These are phyloP conservation scores for Itoplectis maculator DNA, from an alignment of 2,888 invertebrate species.

Conservation along the genomic window DNA sequence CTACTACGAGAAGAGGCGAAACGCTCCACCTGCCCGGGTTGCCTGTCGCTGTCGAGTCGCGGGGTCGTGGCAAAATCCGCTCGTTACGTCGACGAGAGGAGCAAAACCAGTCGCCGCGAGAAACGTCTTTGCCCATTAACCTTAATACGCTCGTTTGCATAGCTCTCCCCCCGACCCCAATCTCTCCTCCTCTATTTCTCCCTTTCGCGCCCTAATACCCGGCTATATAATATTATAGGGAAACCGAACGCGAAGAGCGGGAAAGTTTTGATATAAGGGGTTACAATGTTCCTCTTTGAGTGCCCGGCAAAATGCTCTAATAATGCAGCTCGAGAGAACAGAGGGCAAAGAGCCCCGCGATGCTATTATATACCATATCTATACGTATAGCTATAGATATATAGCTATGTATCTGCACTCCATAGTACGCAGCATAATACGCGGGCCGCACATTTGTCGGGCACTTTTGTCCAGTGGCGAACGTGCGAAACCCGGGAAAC, in stretches of 20 bases:
- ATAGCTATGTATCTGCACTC: background rate
- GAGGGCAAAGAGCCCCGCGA: background rate
- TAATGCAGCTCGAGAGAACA: background rate
- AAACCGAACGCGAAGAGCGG: slow-evolving; percentile 4
- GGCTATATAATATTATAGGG: slow-evolving; percentile 38
- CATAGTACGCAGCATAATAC: background rate
- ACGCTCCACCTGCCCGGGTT: slow-evolving; percentile 59
- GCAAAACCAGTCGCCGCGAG: slow-evolving; percentile 54
- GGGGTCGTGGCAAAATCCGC: slow-evolving; percentile 53
- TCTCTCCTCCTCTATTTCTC: too few relatives aligned
- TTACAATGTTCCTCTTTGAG: slow-evolving; percentile 7
- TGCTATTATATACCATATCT: too few relatives aligned
- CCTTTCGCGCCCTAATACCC: slow-evolving; percentile 23
- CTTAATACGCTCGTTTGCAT: slow-evolving; percentile 66
- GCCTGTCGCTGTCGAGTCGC: slow-evolving; percentile 58
- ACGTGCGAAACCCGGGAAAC: background rate
- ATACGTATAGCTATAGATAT: too few relatives aligned
- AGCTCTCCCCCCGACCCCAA: too few relatives aligned
- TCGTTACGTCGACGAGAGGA: slow-evolving; percentile 53
- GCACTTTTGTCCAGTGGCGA: background rate
- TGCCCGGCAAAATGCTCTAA: slow-evolving; percentile 14
- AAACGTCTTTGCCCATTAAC: slow-evolving; percentile 61
- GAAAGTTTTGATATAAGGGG: slow-evolving; percentile 20
- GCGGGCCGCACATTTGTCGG: background rate
- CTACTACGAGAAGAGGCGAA: slow-evolving; percentile 41